phyloP scores from a whole-genome alignment of 2,888 invertebrate species.

The Mallateleia sp. region DNA sequence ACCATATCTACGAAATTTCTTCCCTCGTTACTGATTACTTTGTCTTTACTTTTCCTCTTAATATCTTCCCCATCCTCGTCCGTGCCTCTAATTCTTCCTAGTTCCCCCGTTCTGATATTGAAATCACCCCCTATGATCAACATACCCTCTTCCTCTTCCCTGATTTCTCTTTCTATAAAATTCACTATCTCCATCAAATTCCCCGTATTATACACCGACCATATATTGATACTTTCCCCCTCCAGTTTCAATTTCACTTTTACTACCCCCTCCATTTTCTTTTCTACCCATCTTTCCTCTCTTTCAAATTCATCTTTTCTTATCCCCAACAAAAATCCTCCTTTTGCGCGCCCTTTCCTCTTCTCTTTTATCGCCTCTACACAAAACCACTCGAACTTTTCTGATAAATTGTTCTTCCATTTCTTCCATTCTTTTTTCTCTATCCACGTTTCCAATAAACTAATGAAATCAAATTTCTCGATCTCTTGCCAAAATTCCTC shows the following conservation, averaged over 20 bases:
- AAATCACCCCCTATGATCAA: too few relatives aligned
- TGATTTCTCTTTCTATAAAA: too few relatives aligned
- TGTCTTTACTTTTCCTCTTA: conserved; percentile 29
- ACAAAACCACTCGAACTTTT: conserved; percentile 17
- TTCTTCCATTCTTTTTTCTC: conserved; percentile 41
- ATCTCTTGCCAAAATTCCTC: conserved; percentile 55
- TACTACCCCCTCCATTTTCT: too few relatives aligned
- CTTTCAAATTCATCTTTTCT: conserved; percentile 12
- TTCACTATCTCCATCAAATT: too few relatives aligned
- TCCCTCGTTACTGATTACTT: conserved; percentile 41
- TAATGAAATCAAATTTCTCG: conserved; percentile 40
- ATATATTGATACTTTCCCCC: too few relatives aligned
- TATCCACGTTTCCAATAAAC: conserved; percentile 56
- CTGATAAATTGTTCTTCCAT: conserved; percentile 19
- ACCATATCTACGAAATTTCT: conserved; percentile 45
- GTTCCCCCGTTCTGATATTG: too few relatives aligned
- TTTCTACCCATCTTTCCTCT: not conserved
- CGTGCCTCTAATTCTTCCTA: conserved; percentile 16
- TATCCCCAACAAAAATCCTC: conserved; percentile 54
- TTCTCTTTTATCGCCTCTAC: conserved; percentile 20
- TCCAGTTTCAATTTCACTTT: too few relatives aligned
- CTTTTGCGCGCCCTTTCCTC: conserved; percentile 25
- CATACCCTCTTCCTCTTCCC: conserved; percentile 34
- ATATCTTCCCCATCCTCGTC: not conserved
- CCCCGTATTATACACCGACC: not conserved